Evolutionary conservation across 2,888 invertebrate genomes (phyloP).

Genomic region (Cordylochernes scorpioides): DNA sequence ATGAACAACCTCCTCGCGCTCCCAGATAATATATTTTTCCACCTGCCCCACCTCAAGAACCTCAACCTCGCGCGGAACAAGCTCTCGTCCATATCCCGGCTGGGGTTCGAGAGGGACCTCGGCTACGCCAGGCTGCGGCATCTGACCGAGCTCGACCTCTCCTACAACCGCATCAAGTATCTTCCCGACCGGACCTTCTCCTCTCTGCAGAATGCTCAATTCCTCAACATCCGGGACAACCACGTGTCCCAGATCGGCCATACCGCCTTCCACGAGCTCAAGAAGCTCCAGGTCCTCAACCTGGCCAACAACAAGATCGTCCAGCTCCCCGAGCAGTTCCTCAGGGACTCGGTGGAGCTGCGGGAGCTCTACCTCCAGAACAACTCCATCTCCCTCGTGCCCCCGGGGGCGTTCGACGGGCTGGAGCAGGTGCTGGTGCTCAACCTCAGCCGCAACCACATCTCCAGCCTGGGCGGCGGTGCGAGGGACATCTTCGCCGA

Average conservation of each 20-base stretch:
- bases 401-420: conserved; percentile 42
- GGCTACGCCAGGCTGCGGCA: conserved; percentile 16
- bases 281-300: conserved; percentile 50
- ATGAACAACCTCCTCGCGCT: conserved; percentile 21
- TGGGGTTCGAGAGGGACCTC: conserved; percentile 23
- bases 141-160: conserved; percentile 33
- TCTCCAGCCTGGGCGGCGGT: conserved; percentile 61
- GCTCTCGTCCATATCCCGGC: conserved; percentile 43
- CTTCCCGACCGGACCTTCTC: conserved; percentile 44
- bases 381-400: conserved; percentile 60
- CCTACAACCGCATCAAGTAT: conserved; percentile 39
- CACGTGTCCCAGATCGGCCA: conserved; percentile 32
- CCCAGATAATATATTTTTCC: conserved; percentile 34
- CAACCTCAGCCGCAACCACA: conserved; percentile 35
- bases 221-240: conserved; percentile 39
- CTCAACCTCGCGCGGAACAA: conserved; percentile 47
- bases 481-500: conserved; percentile 62
- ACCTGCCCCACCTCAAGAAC: conserved; percentile 26
- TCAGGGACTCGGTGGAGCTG: conserved; percentile 44
- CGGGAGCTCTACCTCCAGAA: conserved; percentile 71
- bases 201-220: conserved; percentile 36
- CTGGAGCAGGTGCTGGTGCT: conserved; percentile 29
- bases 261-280: conserved; percentile 48
- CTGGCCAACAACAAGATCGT: conserved; percentile 58
- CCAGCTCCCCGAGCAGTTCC: conserved; percentile 48